Evolutionary conservation across 2,888 invertebrate genomes (phyloP), one percentile per base, ranked within the genome.

Genomic region (Plusia festucae): DNA sequence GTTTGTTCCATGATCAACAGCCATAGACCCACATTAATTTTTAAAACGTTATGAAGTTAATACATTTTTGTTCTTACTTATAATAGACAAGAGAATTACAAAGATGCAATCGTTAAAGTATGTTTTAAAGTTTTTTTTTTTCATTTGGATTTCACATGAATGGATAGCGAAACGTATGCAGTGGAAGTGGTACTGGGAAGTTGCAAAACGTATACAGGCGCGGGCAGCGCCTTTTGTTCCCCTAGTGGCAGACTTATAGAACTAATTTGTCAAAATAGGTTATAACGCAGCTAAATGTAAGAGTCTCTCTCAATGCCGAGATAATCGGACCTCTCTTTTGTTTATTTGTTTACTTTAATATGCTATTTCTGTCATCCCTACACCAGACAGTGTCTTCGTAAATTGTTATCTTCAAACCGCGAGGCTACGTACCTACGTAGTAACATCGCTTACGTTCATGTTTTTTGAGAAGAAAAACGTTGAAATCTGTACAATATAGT

Each of bases 181-280:
- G 11, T 11, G n/a, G n/a, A n/a, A n/a, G 15, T 1, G 16, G 2
- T 51, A n/a, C n/a, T n/a, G n/a, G 52, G 61, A 68, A 76, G 58
- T 58, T 67, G 24, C 70, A 57, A 77, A 89, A 85, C 68, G 90
- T 82, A 91, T 88, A 85, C 82, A 69, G 34, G 56, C 46, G 16
- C 18, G 66, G 70, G 70, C 80, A 89, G 89, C 91, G 91, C 73
- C 56, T 18, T 59, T 70, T 71, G 66, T 62, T 65, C 91, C 71
- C 85, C 95, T 91, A 81, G 92, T 88, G 93, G 93, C 88, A 93
- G 93, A 93, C 92, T 88, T 84, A 84, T 1, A 53, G 90, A 73
- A 94, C 89, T 92, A 93, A 88, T 91, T 94, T 91, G 95, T 95
- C 94, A 95, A 95, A 95, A 95, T 94, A 94, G 91, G 93, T 81